Conservation (phyloP, 2,888 invertebrate species). For the Mactromeris polynyma region DNA sequence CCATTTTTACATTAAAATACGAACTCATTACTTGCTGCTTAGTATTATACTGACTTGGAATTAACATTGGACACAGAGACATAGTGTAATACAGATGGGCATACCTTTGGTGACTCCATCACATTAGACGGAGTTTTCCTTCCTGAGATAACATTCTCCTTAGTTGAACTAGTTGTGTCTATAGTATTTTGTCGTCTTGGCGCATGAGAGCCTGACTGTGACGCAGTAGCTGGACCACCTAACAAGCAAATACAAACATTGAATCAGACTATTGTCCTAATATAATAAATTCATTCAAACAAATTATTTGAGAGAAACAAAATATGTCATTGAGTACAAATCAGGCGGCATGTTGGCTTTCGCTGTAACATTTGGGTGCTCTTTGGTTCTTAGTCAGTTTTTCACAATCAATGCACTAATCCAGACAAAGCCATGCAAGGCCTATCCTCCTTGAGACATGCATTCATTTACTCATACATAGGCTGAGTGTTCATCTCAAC, state of each 20-base stretch:
- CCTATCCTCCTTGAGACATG: too few species aligned
- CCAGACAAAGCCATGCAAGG: not conserved
- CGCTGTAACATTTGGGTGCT: too few species aligned
- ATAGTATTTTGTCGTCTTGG: slow-evolving; percentile 80
- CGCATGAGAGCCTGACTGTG: slow-evolving; percentile 76
- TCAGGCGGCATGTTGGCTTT: too few species aligned
- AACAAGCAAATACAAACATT: not conserved
- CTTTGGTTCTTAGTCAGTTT: too few species aligned
- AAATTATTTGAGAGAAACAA: too few species aligned
- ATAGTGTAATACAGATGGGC: not conserved
- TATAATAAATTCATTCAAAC: not conserved
- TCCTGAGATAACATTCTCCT: slow-evolving; percentile 82
- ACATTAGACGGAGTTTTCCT: slow-evolving; percentile 81
- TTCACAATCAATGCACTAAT: not conserved
- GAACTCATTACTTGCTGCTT: too few species aligned
- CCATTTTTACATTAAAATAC: too few species aligned
- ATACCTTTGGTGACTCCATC: slow-evolving; percentile 82
- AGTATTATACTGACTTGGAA: too few species aligned
- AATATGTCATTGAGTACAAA: too few species aligned
- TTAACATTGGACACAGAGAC: too few species aligned
- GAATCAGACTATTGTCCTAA: not conserved
- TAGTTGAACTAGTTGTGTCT: slow-evolving; percentile 79
- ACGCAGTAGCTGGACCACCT: slow-evolving; percentile 75
- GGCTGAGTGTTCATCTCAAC: too few species aligned
- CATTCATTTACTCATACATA: too few species aligned